These are phyloP conservation scores for Centroberyx gerrardi DNA, from an alignment of 2,797 vertebrate species.

Conservation along the genomic window DNA sequence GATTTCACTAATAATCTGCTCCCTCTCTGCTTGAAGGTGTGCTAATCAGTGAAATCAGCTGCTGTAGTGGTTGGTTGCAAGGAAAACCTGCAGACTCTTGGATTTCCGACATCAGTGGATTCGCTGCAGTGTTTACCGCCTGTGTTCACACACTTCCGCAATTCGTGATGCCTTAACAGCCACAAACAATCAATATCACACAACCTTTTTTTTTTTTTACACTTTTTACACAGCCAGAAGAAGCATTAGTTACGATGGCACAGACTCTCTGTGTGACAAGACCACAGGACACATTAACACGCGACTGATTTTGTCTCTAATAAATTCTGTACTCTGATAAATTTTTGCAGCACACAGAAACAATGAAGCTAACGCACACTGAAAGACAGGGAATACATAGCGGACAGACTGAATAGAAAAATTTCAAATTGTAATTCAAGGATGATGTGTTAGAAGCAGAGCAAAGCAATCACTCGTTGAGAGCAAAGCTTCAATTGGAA, in stretches of 20 bases:
- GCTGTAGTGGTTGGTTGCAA: no score
- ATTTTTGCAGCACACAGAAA: conserved; percentile 20
- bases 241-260: conserved; percentile 22
- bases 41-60: no score
- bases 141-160: no score
- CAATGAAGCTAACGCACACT: background rate
- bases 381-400: conserved; percentile 21
- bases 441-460: conserved; percentile 33
- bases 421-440: background rate
- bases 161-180: background rate
- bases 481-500: conserved; percentile 25
- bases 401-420: conserved; percentile 4
- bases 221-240: conserved; percentile 16
- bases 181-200: conserved; percentile 6
- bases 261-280: conserved; percentile 8
- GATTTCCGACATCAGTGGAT: no score
- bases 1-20: no score
- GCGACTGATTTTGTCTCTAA: conserved; percentile 7
- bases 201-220: conserved; percentile 4
- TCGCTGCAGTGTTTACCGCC: no score
- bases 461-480: conserved; percentile 34
- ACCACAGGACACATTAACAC: conserved; percentile 7
- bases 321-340: background rate
- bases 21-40: no score
- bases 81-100: no score